Percentiles rank a stretch among this genome's conserved stretches.
These are phyloP conservation scores for Copidosoma floridanum DNA, from an alignment of 1,140 invertebrate genomes.

Conservation along the genomic window DNA sequence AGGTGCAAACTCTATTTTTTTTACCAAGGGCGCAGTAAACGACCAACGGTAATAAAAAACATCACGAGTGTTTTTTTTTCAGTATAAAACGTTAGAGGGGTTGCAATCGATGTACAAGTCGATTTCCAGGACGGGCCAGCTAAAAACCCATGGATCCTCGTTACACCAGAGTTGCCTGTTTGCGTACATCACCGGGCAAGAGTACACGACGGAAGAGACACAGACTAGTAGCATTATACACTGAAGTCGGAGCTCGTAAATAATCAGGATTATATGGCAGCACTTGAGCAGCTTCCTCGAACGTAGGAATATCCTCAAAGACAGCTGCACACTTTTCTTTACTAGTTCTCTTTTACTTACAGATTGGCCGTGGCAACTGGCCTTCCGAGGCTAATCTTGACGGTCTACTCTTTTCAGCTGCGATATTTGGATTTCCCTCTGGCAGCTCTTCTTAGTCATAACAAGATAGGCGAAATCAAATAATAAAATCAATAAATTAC, in stretches of 20 bases:
- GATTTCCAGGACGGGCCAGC: slow-evolving; percentile 17
- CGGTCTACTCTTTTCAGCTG: background rate
- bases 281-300: slow-evolving; percentile 15
- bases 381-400: background rate
- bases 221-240: slow-evolving; percentile 1
- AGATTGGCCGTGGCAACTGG: background rate
- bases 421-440: background rate
- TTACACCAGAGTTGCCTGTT: too few relatives aligned
- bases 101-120: slow-evolving; percentile 19
- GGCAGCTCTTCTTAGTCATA: background rate
- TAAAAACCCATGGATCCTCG: too few relatives aligned
- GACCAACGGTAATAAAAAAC: background rate
- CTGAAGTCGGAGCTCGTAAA: slow-evolving; percentile 14
- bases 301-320: slow-evolving; percentile 20
- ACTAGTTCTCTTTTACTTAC: too few relatives aligned
- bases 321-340: too few relatives aligned
- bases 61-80: background rate
- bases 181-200: background rate
- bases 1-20: too few relatives aligned
- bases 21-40: too few relatives aligned
- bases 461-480: too few relatives aligned
- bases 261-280: slow-evolving; percentile 16
- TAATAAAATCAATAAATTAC: too few relatives aligned
- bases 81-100: background rate
- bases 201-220: background rate